These are phyloP conservation scores for Trachelus troglodyta DNA, from an alignment of 2,888 invertebrate genomes.

Conservation along the genomic window DNA sequence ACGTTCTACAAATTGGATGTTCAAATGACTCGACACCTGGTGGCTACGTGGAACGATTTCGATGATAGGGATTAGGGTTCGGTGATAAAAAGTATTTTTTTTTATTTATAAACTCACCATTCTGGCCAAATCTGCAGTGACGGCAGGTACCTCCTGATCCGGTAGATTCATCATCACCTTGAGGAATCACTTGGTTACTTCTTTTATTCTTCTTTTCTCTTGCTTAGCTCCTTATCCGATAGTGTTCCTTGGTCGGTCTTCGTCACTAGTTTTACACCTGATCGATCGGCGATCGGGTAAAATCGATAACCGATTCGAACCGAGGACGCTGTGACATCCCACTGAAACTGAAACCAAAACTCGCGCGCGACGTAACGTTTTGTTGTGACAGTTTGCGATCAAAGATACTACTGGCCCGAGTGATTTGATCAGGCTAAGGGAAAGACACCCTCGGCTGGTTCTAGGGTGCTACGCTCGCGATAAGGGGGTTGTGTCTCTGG, in stretches of 20 bases:
- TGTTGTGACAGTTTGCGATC: conserved; percentile 37
- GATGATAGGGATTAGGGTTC: not conserved
- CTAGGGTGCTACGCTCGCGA: conserved; percentile 20
- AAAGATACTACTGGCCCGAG: conserved; percentile 48
- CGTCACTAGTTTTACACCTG: not conserved
- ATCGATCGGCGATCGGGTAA: not conserved
- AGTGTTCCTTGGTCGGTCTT: not conserved
- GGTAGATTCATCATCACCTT: conserved; percentile 49
- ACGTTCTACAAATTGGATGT: not conserved
- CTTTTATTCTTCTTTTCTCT: not conserved
- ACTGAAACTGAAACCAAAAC: not conserved
- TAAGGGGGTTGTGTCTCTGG: conserved; percentile 47
- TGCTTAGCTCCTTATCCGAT: not conserved
- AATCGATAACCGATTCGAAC: not conserved
- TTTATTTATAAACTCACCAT: conserved; percentile 40
- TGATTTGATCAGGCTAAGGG: conserved; percentile 50
- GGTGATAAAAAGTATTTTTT: not conserved
- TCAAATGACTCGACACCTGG: not conserved
- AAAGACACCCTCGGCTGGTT: conserved; percentile 29
- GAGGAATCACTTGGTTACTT: not conserved
- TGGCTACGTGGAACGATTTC: not conserved
- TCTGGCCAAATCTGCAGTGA: conserved; percentile 45
- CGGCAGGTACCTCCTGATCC: conserved; percentile 56
- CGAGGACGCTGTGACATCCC: not conserved
- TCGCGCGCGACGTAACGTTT: conserved; percentile 6